Evolutionary conservation across 2,113 vertebrate species (phyloP).

Genomic region (Trematocara unimaculatum): DNA sequence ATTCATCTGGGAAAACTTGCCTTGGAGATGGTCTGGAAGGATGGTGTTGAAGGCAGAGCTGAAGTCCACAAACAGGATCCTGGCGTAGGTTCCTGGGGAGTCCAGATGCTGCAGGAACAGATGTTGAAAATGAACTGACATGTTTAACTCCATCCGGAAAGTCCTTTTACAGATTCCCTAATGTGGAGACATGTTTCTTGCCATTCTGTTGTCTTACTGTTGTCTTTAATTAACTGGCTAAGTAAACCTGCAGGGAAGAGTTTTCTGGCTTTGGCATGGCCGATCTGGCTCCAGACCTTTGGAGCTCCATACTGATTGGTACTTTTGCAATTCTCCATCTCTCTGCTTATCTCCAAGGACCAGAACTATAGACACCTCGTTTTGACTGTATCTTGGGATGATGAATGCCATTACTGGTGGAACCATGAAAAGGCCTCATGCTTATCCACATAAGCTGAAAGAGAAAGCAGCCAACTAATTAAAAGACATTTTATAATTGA

Average conservation of each 20-base stretch:
- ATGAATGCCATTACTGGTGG: neutral
- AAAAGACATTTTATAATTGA: neutral
- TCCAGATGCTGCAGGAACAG: too few relatives aligned
- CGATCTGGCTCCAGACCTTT: neutral
- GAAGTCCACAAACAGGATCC: too few relatives aligned
- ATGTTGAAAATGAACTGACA: neutral
- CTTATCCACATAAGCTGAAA: neutral
- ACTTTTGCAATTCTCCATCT: neutral
- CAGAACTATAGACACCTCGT: neutral
- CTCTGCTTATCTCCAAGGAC: neutral
- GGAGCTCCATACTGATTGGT: neutral
- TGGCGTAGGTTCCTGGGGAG: too few relatives aligned
- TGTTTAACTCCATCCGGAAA: neutral
- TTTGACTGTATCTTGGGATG: neutral
- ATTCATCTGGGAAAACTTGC: too few relatives aligned
- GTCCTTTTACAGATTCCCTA: neutral
- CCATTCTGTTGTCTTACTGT: constrained; percentile 9
- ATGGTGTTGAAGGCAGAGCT: too few relatives aligned
- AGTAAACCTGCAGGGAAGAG: neutral
- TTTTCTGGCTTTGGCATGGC: neutral
- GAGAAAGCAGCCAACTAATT: neutral
- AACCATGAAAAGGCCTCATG: neutral
- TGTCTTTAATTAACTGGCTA: constrained; percentile 15
- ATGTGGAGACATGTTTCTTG: neutral
- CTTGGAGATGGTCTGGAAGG: too few relatives aligned